These are phyloP conservation scores for Sebastes hopkinsi DNA, from an alignment of 2,797 vertebrate genomes.

Conservation along the genomic window DNA sequence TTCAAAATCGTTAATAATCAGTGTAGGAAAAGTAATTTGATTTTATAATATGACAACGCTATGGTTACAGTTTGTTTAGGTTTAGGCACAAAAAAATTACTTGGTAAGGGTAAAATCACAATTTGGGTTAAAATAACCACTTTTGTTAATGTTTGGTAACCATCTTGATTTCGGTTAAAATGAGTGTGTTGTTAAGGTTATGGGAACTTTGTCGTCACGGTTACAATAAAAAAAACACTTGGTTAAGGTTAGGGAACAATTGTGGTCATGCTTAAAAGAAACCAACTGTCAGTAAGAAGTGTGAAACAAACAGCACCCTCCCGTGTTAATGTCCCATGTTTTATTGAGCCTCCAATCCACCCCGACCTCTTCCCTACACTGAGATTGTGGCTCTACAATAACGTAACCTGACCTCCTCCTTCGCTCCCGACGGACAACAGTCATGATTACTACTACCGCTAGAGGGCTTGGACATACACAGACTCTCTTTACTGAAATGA, in stretches of 20 bases:
- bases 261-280: too few relatives aligned
- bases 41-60: neutral
- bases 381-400: neutral
- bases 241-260: too few relatives aligned
- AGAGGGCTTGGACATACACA: neutral
- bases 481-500: too few relatives aligned
- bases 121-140: neutral
- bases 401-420: neutral
- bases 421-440: neutral
- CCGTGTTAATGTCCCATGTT: neutral
- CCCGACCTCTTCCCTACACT: neutral
- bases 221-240: too few relatives aligned
- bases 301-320: too few relatives aligned
- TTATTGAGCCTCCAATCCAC: neutral
- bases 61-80: neutral
- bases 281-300: too few relatives aligned
- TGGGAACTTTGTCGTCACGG: too few relatives aligned
- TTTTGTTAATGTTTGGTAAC: neutral
- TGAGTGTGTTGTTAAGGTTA: too few relatives aligned
- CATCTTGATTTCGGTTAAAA: too few relatives aligned
- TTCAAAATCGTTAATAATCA: neutral
- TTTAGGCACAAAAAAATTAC: neutral
- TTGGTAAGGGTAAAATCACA: neutral
- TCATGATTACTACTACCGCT: neutral
- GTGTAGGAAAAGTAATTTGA: neutral